phyloP scores from a whole-genome alignment of 2,113 vertebrate species.

The Galeopterus variegatus region DNA sequence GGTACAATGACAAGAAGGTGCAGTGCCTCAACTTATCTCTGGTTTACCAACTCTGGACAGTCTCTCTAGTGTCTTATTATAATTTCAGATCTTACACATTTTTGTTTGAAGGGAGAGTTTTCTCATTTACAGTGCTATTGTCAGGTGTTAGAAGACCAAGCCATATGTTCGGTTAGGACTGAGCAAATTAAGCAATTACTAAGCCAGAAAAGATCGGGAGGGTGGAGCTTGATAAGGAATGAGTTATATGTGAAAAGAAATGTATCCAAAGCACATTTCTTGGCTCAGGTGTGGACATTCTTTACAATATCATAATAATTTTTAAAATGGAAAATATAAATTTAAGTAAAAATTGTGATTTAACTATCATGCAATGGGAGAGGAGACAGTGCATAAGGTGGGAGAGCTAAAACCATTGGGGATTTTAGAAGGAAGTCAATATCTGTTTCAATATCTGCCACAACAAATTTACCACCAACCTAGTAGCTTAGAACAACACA shows the following conservation, averaged over 20 bases:
- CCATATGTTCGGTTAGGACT: background rate
- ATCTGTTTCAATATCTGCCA: background rate
- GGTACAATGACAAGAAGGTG: background rate
- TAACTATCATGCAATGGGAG: background rate
- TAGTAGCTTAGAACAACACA: background rate
- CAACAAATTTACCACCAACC: slow-evolving; percentile 15
- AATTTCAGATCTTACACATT: background rate
- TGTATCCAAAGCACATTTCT: background rate
- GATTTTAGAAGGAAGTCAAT: background rate
- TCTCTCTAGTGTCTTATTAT: background rate
- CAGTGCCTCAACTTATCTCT: background rate
- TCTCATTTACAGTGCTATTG: background rate
- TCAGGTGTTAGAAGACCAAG: background rate
- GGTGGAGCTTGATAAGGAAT: background rate
- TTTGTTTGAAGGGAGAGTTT: slow-evolving; percentile 6
- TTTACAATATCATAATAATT: background rate
- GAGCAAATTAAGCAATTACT: slow-evolving; percentile 11
- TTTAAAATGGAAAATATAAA: slow-evolving; percentile 25
- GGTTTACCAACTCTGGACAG: background rate
- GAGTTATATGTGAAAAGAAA: background rate
- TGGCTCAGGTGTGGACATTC: background rate
- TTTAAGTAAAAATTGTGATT: slow-evolving; percentile 33
- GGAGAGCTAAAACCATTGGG: slow-evolving; percentile 15
- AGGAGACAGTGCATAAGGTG: background rate
- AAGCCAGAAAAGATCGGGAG: background rate